phyloP scores from a whole-genome alignment of 2,888 invertebrate species.

The Corbicula japonica region DNA sequence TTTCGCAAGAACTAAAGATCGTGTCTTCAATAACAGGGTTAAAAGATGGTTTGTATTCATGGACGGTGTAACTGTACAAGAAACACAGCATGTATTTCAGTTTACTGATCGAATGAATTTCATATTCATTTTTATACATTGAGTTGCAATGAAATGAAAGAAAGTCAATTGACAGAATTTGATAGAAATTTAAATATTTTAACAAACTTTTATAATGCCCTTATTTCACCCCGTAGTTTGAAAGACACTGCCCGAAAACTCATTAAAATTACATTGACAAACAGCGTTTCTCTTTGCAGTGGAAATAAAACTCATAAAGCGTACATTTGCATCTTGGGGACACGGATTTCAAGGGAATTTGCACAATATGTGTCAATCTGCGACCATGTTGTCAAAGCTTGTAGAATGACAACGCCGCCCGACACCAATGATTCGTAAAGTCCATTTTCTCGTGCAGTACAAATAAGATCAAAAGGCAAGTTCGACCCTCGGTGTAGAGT shows the following conservation, averaged over 20 bases:
- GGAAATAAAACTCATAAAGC: slow-evolving; percentile 35
- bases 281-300: slow-evolving; percentile 10
- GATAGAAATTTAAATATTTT: slow-evolving; percentile 22
- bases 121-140: slow-evolving; percentile 9
- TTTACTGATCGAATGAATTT: slow-evolving; percentile 4
- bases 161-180: slow-evolving; percentile 10
- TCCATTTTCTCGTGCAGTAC: slow-evolving; percentile 47
- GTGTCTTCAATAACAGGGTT: no score
- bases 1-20: no score
- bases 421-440: slow-evolving; percentile 53
- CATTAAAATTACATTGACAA: slow-evolving; percentile 54
- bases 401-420: no score
- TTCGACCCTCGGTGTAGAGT: slow-evolving; percentile 22
- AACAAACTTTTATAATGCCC: slow-evolving; percentile 34
- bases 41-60: no score
- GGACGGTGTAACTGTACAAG: slow-evolving; percentile 3
- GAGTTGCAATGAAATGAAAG: slow-evolving; percentile 11
- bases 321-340: slow-evolving; percentile 52
- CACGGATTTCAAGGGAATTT: no score
- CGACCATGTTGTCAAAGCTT: slow-evolving; percentile 46
- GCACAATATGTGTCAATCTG: slow-evolving; percentile 38
- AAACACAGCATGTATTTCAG: slow-evolving; percentile 11
- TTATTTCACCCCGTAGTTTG: slow-evolving; percentile 35
- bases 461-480: slow-evolving; percentile 53
- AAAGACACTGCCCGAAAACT: slow-evolving; percentile 38